Evolutionary conservation across 2,888 invertebrate species (phyloP).

Genomic region (Sisyra terminalis): DNA sequence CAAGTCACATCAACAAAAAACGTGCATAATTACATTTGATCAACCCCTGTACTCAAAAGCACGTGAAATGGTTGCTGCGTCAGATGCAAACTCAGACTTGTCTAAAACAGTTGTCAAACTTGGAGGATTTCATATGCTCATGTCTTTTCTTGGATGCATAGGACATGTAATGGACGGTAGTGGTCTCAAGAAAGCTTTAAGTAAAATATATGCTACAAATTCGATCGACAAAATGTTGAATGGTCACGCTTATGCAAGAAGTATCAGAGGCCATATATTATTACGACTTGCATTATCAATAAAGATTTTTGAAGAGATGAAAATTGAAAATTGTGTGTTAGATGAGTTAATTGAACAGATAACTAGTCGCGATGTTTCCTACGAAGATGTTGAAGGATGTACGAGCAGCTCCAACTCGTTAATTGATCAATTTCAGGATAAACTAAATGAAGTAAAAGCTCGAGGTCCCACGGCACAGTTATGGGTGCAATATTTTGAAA

Average conservation of each 20-base stretch:
- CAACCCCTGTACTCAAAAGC: constrained; percentile 13
- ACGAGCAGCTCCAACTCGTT: constrained; percentile 10
- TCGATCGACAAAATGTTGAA: constrained; percentile 20
- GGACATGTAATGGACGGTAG: constrained; percentile 15
- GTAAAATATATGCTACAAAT: constrained; percentile 14
- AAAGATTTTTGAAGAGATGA: constrained; percentile 6
- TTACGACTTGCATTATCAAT: constrained; percentile 6
- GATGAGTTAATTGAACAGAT: constrained; percentile 15
- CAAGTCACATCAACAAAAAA: constrained; percentile 10
- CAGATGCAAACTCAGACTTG: constrained; percentile 11
- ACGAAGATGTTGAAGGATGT: constrained; percentile 14
- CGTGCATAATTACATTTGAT: constrained; percentile 14
- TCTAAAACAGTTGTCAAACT: constrained; percentile 17
- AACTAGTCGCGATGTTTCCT: constrained; percentile 15
- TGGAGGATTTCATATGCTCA: constrained; percentile 22
- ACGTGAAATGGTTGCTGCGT: constrained; percentile 12
- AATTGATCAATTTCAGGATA: constrained; percentile 12
- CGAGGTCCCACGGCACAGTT: constrained; percentile 13
- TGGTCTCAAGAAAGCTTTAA: constrained; percentile 14
- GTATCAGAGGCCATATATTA: constrained; percentile 8
- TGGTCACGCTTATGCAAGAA: constrained; percentile 19
- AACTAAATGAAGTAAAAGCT: constrained; percentile 15
- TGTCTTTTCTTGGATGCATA: constrained; percentile 16
- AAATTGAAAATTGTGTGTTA: constrained; percentile 10
- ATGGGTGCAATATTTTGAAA: constrained; percentile 9